These are phyloP conservation scores for Sericinus montela DNA, from an alignment of 2,888 invertebrate genomes.

Conservation along the genomic window DNA sequence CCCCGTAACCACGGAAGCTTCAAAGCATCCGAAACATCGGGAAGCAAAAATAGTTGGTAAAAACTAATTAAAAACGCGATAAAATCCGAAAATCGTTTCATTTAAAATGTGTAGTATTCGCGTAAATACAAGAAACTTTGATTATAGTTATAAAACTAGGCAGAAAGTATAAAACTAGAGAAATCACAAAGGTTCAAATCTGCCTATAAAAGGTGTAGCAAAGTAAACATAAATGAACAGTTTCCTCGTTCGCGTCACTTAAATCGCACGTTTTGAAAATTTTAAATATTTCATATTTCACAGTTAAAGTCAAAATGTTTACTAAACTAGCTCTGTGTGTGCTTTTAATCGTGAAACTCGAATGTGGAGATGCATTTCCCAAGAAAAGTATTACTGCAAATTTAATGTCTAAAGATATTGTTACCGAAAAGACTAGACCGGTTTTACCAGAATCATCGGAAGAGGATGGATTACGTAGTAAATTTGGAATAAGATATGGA, in stretches of 20 bases:
- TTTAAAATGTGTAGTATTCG: too few relatives aligned
- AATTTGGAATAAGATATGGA: slow-evolving; percentile 8
- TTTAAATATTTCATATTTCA: too few relatives aligned
- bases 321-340: slow-evolving; percentile 13
- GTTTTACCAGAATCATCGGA: slow-evolving; percentile 6
- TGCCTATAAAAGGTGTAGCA: slow-evolving; percentile 1
- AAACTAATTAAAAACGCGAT: too few relatives aligned
- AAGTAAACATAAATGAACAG: not conserved
- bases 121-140: too few relatives aligned
- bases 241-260: not conserved
- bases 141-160: too few relatives aligned
- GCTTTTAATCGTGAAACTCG: slow-evolving; percentile 7
- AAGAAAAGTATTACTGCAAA: not conserved
- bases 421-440: slow-evolving; percentile 1
- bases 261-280: not conserved
- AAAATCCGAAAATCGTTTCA: too few relatives aligned
- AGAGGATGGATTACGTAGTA: slow-evolving; percentile 6
- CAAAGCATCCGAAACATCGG: too few relatives aligned
- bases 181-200: too few relatives aligned
- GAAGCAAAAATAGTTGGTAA: too few relatives aligned
- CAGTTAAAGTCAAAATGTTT: slow-evolving; percentile 2
- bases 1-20: too few relatives aligned
- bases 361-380: slow-evolving; percentile 8
- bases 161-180: too few relatives aligned
- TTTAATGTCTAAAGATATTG: not conserved